Evolutionary conservation across 2,797 vertebrate species (phyloP).

Genomic region (Somateria mollissima): DNA sequence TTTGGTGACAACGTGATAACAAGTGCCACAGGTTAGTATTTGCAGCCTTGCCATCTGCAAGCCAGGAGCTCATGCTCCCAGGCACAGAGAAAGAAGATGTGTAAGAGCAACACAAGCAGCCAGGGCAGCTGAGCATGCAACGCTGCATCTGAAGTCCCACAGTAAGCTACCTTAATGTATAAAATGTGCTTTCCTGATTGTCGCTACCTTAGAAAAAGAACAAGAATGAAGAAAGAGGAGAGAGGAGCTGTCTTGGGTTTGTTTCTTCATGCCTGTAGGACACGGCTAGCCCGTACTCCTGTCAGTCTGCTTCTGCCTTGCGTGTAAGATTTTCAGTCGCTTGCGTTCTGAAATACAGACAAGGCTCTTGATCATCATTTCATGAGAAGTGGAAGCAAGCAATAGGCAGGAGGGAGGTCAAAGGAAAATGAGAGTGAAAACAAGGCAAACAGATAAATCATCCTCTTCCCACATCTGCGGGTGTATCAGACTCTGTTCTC

Average conservation of each 20-base stretch:
- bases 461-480: not conserved
- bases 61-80: not conserved
- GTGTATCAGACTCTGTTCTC: not conserved
- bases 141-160: fast-evolving
- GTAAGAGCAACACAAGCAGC: not conserved
- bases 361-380: not conserved
- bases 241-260: not conserved
- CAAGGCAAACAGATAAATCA: not conserved
- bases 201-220: not conserved
- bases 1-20: not conserved
- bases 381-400: not conserved
- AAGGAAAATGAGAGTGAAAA: not conserved
- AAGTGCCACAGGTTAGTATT: not conserved
- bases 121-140: not conserved
- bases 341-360: not conserved
- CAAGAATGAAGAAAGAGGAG: not conserved
- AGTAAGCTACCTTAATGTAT: not conserved
- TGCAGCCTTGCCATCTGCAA: not conserved
- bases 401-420: not conserved
- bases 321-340: not conserved
- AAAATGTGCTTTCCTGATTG: not conserved
- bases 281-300: not conserved
- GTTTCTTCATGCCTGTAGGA: not conserved
- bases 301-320: not conserved
- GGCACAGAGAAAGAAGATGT: not conserved